These are phyloP conservation scores for Emmelina monodactyla DNA, from an alignment of 2,888 invertebrate genomes.

Conservation along the genomic window DNA sequence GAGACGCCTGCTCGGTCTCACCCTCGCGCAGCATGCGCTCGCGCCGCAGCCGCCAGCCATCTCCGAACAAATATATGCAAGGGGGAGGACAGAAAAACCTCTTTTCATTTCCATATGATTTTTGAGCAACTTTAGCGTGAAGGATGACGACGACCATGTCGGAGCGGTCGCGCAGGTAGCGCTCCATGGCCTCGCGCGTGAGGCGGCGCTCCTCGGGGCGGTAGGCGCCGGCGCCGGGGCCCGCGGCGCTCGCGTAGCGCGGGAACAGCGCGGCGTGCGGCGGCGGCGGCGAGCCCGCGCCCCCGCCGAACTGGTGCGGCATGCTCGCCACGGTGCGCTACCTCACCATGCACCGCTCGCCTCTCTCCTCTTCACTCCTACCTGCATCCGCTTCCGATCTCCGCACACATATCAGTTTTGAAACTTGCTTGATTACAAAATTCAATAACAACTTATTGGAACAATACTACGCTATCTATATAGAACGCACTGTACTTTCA, in stretches of 20 bases:
- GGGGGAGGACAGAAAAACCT: constrained; percentile 99
- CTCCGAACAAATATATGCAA: constrained; percentile 98
- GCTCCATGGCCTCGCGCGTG: constrained; percentile 94
- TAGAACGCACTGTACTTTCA: constrained; percentile 20
- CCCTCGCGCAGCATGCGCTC: constrained; percentile 93
- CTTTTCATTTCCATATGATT: constrained; percentile 99
- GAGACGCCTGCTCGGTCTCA: constrained; percentile 87
- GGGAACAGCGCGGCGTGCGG: constrained; percentile 67
- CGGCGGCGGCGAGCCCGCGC: constrained; percentile 71
- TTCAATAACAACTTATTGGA: too few species aligned
- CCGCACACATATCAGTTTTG: too few species aligned
- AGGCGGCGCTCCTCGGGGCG: constrained; percentile 83
- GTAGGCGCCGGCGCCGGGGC: constrained; percentile 68
- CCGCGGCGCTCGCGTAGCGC: constrained; percentile 67
- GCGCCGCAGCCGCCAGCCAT: constrained; percentile 95
- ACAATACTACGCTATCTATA: too few species aligned
- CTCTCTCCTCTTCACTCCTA: neutral
- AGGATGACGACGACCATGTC: constrained; percentile 97
- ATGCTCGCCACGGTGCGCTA: constrained; percentile 62
- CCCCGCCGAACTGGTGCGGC: constrained; percentile 83
- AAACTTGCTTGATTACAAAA: too few species aligned
- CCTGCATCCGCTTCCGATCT: too few species aligned
- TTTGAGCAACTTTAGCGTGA: constrained; percentile 99
- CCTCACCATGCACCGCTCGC: neutral
- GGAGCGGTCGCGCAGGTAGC: constrained; percentile 91